A percentile compares a stretch with the other conserved stretches of the same genome.
These are phyloP conservation scores for Gnathonemus echidnorhynchus DNA, from an alignment of 2,113 vertebrate genomes.

Conservation along the genomic window DNA sequence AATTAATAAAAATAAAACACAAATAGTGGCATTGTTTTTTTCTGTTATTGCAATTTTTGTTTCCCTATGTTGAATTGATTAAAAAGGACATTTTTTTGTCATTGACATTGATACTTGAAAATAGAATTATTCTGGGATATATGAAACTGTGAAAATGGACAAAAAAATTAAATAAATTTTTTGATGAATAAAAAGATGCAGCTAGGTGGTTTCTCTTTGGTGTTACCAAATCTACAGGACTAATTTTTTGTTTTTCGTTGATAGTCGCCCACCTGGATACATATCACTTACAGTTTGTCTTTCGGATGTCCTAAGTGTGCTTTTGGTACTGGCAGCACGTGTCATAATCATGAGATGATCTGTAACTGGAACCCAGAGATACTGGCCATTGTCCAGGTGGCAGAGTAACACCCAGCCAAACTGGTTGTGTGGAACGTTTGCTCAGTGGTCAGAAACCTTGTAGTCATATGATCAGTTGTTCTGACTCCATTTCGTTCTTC, in stretches of 20 bases:
- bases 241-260: not conserved
- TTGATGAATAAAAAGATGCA: constrained; percentile 38
- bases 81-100: constrained; percentile 30
- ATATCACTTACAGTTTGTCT: not conserved
- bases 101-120: constrained; percentile 59
- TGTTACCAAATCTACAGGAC: not conserved
- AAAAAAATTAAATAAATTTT: constrained; percentile 40
- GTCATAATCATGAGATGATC: not conserved
- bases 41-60: not conserved
- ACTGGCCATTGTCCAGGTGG: not conserved
- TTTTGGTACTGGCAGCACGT: not conserved
- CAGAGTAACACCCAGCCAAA: not conserved
- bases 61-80: not conserved
- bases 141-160: constrained; percentile 63
- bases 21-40: not conserved
- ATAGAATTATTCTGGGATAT: constrained; percentile 46
- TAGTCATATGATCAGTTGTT: not conserved
- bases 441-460: not conserved
- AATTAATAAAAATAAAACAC: not conserved
- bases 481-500: not conserved
- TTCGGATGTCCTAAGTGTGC: not conserved
- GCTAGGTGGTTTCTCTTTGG: not conserved
- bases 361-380: not conserved
- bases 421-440: not conserved
- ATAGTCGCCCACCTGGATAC: not conserved